These are phyloP conservation scores for Lepidurus arcticus DNA, from an alignment of 1,140 invertebrate species.

Conservation along the genomic window DNA sequence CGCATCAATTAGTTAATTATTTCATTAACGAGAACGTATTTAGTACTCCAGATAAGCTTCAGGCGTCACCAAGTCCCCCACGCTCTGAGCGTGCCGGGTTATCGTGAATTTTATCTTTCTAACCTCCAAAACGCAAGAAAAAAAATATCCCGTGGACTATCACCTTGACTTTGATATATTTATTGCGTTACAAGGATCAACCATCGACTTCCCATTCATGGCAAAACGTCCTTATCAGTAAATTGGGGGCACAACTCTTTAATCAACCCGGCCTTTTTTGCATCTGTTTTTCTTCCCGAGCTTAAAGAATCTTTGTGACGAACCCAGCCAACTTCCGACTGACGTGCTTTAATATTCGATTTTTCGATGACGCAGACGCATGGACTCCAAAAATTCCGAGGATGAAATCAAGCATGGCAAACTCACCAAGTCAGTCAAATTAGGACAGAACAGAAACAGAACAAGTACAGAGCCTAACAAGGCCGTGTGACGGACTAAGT, in stretches of 20 bases:
- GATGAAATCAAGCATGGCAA: neutral
- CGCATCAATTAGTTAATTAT: no score
- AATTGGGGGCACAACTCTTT: neutral
- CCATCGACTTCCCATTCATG: neutral
- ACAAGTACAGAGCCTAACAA: neutral
- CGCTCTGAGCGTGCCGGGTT: no score
- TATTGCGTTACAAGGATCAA: neutral
- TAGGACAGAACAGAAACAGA: neutral
- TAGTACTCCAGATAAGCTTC: no score
- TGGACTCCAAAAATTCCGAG: neutral
- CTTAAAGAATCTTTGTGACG: neutral
- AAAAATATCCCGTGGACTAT: neutral
- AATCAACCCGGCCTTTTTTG: neutral
- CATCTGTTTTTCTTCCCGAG: neutral
- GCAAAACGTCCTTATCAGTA: neutral
- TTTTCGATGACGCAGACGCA: neutral
- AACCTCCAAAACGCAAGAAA: no score
- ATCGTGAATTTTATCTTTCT: no score
- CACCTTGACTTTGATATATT: conserved; percentile 15
- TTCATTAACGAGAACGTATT: no score
- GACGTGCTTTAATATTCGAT: neutral
- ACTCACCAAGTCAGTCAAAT: neutral
- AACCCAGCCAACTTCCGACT: neutral
- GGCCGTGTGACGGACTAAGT: neutral
- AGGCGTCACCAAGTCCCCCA: no score